Evolutionary conservation across 2,888 invertebrate species (phyloP), one percentile per base, ranked within the genome.

Genomic region (Drosophila mercatorum): DNA sequence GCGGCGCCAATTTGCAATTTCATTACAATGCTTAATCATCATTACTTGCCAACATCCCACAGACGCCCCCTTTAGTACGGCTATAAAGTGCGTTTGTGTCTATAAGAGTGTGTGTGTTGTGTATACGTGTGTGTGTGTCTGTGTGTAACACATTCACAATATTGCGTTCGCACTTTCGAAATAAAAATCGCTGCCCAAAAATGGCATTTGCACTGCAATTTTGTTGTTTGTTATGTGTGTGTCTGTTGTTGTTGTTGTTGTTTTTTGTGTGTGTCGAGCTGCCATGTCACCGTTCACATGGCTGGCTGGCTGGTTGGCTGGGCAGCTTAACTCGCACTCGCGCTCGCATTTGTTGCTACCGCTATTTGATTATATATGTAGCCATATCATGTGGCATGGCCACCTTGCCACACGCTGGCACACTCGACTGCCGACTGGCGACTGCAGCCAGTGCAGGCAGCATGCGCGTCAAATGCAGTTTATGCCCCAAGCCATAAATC

Each of bases 21-120:
- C 88, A 88, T 88, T 90, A 83, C 90, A 81, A 81, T 86, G 87
- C 78, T 90, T 87, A 90, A 88, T 90, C 90, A 90, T 88, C 89
- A 89, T 88, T 85, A 84, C 77, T 69, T 72, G 81, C 53, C 59
- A 58, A 60, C 40, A 51, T 40, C 63, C 60, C 52, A 57, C 26
- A 26, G 40, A 22, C 40, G 31, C 36, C 43, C 46, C 40, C 34
- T 47, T 68, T 28, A 38, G 26, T 22, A 66, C 14, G 41, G 81
- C 66, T 67, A 77, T 72, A 70, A 74, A 72, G 64, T 41, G 71
- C 61, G 40, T 14, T 40, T 38, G 46, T 38, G 49, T n/a, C 49
- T 49, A 49, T 31, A n/a, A 49, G 49, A 5, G 41, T 11, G 64
- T 47, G 62, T 22, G 22, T 22, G 22, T 22, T 41, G 71, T 59